A percentile compares a stretch with the other conserved stretches of the same genome.
phyloP scores from a whole-genome alignment of 2,888 invertebrate genomes.

The Mactromeris polynyma region DNA sequence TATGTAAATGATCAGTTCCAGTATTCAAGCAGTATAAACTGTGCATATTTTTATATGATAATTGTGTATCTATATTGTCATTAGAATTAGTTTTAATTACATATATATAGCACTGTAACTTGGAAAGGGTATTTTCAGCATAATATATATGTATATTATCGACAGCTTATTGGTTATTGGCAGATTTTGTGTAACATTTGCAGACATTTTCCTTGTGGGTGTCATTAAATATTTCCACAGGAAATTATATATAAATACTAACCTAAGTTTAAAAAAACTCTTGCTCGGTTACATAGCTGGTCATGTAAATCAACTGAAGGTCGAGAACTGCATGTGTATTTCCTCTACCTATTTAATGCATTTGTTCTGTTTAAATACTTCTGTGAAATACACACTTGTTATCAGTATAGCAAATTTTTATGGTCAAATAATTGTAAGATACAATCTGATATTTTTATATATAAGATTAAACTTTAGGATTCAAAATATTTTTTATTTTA shows the following conservation, averaged over 20 bases:
- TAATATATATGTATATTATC: background rate
- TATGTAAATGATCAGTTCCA: background rate
- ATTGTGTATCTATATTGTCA: background rate
- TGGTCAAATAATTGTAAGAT: background rate
- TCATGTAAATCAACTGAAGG: background rate
- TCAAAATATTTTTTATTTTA: background rate
- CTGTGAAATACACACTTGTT: background rate
- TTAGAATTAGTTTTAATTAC: background rate
- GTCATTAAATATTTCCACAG: background rate
- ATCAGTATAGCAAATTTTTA: background rate
- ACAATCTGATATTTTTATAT: too few species aligned
- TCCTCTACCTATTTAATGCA: background rate
- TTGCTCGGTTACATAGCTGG: background rate
- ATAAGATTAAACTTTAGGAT: too few species aligned
- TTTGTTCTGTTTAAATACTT: background rate
- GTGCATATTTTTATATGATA: background rate
- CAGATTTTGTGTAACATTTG: background rate
- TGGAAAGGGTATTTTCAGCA: slow-evolving; percentile 14
- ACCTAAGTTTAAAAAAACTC: too few species aligned
- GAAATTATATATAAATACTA: background rate
- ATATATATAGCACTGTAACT: background rate
- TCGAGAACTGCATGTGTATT: background rate
- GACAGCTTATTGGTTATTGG: background rate
- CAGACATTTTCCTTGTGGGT: background rate
- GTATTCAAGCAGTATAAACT: background rate